Conservation (phyloP, 2,113 vertebrate species). For the Apaloderma vittatum region DNA sequence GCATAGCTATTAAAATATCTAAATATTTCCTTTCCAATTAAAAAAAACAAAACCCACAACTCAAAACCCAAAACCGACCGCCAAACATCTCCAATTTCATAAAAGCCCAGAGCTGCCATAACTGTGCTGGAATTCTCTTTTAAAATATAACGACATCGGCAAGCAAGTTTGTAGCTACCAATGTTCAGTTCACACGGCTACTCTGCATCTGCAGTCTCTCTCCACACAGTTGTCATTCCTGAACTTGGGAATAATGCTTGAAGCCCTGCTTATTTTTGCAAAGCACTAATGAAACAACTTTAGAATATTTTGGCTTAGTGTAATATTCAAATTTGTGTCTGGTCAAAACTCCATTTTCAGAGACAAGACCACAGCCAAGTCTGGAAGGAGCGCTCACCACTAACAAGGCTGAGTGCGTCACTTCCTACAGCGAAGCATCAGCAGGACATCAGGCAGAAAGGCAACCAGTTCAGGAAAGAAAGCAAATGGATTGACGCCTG, state of each 20-base stretch:
- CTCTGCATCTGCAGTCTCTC: not conserved
- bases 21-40: slow-evolving; percentile 56
- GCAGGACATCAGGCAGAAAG: not conserved
- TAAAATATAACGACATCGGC: not conserved
- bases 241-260: not conserved
- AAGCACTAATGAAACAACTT: not conserved
- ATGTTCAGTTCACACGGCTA: slow-evolving; percentile 16
- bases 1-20: slow-evolving; percentile 36
- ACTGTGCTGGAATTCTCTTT: slow-evolving; percentile 13
- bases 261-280: not conserved
- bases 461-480: not conserved
- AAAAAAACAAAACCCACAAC: not conserved
- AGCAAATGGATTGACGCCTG: not conserved
- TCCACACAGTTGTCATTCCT: not conserved
- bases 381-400: not conserved
- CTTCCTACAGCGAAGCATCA: not conserved
- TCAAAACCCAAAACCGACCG: not conserved
- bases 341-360: not conserved
- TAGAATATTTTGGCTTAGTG: not conserved
- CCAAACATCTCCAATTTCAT: not conserved
- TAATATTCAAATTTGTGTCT: not conserved
- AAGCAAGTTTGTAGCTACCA: not conserved
- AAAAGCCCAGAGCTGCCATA: slow-evolving; percentile 10
- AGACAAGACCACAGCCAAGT: not conserved
- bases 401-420: rapidly evolving